Evolutionary conservation across 1,140 invertebrate species (phyloP).

Genomic region (Scaptomyza pallida): DNA sequence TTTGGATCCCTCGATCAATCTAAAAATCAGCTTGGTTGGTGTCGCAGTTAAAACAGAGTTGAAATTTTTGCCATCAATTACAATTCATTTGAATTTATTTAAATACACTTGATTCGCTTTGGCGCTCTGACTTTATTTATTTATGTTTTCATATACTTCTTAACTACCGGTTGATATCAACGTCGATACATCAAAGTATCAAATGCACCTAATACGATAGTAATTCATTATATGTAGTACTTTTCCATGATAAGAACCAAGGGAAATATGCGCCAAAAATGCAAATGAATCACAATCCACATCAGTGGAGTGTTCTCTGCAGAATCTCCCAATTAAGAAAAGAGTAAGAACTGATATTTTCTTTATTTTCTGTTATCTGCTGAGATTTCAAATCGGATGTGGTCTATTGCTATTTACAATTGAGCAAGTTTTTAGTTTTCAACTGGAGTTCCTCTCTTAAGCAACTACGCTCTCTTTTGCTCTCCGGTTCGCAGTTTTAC

Average conservation of each 20-base stretch:
- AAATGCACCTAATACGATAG: conserved; percentile 49
- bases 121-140: conserved; percentile 29
- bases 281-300: conserved; percentile 71
- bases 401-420: neutral
- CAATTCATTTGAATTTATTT: conserved; percentile 80
- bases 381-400: conserved; percentile 11
- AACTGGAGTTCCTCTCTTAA: neutral
- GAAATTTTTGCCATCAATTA: conserved; percentile 61
- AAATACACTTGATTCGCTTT: conserved; percentile 72
- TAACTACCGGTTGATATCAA: conserved; percentile 24
- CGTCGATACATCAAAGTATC: conserved; percentile 73
- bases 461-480: neutral
- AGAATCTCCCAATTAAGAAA: neutral
- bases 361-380: neutral
- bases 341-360: neutral
- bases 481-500: neutral
- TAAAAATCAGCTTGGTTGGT: conserved; percentile 30
- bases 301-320: conserved; percentile 23
- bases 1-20: conserved; percentile 23
- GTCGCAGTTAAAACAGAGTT: conserved; percentile 13
- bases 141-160: neutral
- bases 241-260: conserved; percentile 58
- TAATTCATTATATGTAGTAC: conserved; percentile 69
- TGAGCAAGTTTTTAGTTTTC: neutral
- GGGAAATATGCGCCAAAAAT: conserved; percentile 54